A percentile compares a stretch with the other conserved stretches of the same genome.
These are phyloP conservation scores for Penaeus japonicus DNA, from an alignment of 1,140 invertebrate species.

Conservation along the genomic window DNA sequence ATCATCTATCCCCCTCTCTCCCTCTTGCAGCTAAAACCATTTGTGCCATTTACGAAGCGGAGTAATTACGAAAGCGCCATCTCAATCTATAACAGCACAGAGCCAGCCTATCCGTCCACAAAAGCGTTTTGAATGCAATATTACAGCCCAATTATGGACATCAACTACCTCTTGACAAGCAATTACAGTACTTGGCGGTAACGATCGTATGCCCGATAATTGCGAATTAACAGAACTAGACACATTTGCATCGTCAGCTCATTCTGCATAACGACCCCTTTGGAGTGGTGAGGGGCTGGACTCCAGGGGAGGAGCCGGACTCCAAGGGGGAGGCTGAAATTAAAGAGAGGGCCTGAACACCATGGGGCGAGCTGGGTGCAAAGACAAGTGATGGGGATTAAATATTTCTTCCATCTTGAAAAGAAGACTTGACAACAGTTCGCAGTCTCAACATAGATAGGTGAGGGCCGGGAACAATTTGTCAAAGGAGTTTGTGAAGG, in stretches of 20 bases:
- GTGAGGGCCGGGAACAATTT: too few relatives aligned
- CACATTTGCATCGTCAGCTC: slow-evolving; percentile 52
- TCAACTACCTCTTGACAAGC: slow-evolving; percentile 55
- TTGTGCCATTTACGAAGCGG: background rate
- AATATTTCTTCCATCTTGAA: too few relatives aligned
- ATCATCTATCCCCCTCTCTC: background rate
- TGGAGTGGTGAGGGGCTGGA: background rate
- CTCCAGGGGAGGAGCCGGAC: background rate
- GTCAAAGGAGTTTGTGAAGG: too few relatives aligned
- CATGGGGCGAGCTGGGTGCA: background rate
- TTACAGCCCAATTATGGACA: slow-evolving; percentile 53
- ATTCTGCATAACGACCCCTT: slow-evolving; percentile 41
- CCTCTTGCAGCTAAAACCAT: background rate
- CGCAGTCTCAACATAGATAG: too few relatives aligned
- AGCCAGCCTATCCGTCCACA: slow-evolving; percentile 35
- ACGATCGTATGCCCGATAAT: slow-evolving; percentile 53
- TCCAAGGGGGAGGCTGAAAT: background rate
- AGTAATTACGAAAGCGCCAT: slow-evolving; percentile 1
- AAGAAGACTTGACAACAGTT: too few relatives aligned
- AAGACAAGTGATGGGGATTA: background rate
- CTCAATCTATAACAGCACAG: slow-evolving; percentile 17
- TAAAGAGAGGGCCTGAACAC: background rate
- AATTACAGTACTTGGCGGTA: slow-evolving; percentile 56
- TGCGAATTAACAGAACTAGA: slow-evolving; percentile 56
- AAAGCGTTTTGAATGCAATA: slow-evolving; percentile 53